Evolutionary conservation across 2,113 vertebrate species (phyloP).

Genomic region (Origma solitaria): DNA sequence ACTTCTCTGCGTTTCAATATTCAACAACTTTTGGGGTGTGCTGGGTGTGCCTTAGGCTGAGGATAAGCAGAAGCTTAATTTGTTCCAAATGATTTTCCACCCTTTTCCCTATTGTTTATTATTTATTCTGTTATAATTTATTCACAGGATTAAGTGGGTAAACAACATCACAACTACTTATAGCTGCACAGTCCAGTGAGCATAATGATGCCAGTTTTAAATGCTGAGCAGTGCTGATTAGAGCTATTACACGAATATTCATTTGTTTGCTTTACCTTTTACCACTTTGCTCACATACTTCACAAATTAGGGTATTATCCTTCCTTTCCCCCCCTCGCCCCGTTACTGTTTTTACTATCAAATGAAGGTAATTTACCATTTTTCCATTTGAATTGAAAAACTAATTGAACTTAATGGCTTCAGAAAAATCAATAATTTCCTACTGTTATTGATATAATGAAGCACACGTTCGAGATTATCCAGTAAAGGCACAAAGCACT

Average conservation of each 20-base stretch:
- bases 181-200: slow-evolving; percentile 44
- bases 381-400: slow-evolving; percentile 70
- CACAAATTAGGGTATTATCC: slow-evolving; percentile 58
- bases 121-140: slow-evolving; percentile 57
- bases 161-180: slow-evolving; percentile 41
- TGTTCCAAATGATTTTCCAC: slow-evolving; percentile 22
- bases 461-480: slow-evolving; percentile 59
- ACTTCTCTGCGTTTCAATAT: not conserved
- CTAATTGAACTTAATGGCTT: slow-evolving; percentile 78
- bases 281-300: slow-evolving; percentile 30
- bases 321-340: not conserved
- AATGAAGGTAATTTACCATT: slow-evolving; percentile 65
- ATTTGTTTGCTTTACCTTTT: slow-evolving; percentile 39
- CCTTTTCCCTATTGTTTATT: slow-evolving; percentile 52
- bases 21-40: not conserved
- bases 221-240: not conserved
- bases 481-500: slow-evolving; percentile 61
- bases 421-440: slow-evolving; percentile 75
- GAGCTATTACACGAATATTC: not conserved
- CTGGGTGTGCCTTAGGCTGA: not conserved
- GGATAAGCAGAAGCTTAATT: not conserved
- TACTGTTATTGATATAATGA: slow-evolving; percentile 72
- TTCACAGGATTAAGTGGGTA: slow-evolving; percentile 50
- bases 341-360: slow-evolving; percentile 56
- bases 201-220: slow-evolving; percentile 23